These are phyloP conservation scores for Myripristis murdjan DNA, from an alignment of 2,797 vertebrate species.

Conservation along the genomic window DNA sequence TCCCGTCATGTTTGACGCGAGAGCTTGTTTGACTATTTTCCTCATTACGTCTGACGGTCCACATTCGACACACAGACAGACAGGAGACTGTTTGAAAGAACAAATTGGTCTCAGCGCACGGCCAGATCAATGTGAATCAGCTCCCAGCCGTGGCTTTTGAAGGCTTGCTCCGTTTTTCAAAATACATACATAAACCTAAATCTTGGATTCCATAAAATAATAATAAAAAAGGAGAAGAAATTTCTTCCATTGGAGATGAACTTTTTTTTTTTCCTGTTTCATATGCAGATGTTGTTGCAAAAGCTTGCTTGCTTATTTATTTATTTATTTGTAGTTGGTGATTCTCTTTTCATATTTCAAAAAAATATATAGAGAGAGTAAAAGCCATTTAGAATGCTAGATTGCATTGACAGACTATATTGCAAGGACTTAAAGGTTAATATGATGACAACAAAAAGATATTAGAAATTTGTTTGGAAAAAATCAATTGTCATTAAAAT, in stretches of 20 bases:
- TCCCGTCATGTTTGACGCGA: neutral
- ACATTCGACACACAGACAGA: conserved; percentile 25
- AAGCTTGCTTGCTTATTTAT: too few relatives aligned
- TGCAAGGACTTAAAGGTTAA: too few relatives aligned
- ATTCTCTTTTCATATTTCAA: too few relatives aligned
- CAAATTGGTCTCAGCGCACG: conserved; percentile 47
- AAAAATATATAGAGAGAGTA: too few relatives aligned
- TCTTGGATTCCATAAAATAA: conserved; percentile 15
- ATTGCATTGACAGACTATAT: too few relatives aligned
- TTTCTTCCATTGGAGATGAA: neutral
- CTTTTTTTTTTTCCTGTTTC: neutral
- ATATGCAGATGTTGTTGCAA: too few relatives aligned
- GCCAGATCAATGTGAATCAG: conserved; percentile 28
- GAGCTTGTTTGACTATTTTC: conserved; percentile 1
- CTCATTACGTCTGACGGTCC: neutral
- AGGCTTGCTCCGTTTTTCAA: conserved; percentile 16
- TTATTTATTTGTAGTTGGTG: too few relatives aligned
- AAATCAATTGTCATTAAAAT: too few relatives aligned
- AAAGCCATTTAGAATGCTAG: too few relatives aligned
- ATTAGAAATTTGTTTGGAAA: too few relatives aligned
- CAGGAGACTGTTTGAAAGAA: conserved; percentile 18
- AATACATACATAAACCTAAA: conserved; percentile 18
- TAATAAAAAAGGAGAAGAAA: neutral
- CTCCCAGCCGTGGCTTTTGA: neutral
- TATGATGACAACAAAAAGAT: too few relatives aligned